Conservation (phyloP, 2,113 vertebrate species). For the Salvator merianae region DNA sequence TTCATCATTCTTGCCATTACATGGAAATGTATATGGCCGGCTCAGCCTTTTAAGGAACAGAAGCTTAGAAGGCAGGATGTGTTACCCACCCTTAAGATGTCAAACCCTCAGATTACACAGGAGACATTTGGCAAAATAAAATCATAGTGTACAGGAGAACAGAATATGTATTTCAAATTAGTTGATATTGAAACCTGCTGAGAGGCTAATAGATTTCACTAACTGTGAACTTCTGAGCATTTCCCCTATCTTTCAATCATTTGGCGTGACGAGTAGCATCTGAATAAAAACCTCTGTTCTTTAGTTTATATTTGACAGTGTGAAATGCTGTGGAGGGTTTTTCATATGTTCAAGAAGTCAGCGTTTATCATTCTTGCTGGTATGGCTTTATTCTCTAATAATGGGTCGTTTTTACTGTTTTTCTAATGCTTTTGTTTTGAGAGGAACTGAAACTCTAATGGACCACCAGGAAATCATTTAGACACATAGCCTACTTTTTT, state of each 20-base stretch:
- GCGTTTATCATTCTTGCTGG: conserved; percentile 43
- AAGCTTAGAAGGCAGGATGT: neutral
- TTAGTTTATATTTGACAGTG: accelerated
- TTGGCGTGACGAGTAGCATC: neutral
- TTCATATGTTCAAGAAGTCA: conserved; percentile 34
- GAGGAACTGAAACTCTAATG: conserved; percentile 24
- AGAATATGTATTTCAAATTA: too few relatives aligned
- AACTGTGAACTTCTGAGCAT: neutral
- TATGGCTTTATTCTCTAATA: conserved; percentile 25
- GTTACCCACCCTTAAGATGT: neutral
- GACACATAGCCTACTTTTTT: neutral
- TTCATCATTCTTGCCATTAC: neutral
- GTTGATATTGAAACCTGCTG: neutral
- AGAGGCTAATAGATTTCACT: neutral
- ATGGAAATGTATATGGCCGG: neutral
- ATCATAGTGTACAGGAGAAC: too few relatives aligned
- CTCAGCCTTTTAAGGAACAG: neutral
- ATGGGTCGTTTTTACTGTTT: neutral
- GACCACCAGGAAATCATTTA: conserved; percentile 9
- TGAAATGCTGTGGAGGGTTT: neutral
- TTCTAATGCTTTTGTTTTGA: neutral
- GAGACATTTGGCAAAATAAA: neutral
- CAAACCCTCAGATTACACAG: neutral
- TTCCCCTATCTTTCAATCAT: neutral
- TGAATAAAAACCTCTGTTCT: neutral